Conservation (phyloP, 2,113 vertebrate species). For the Chrysemys picta region DNA sequence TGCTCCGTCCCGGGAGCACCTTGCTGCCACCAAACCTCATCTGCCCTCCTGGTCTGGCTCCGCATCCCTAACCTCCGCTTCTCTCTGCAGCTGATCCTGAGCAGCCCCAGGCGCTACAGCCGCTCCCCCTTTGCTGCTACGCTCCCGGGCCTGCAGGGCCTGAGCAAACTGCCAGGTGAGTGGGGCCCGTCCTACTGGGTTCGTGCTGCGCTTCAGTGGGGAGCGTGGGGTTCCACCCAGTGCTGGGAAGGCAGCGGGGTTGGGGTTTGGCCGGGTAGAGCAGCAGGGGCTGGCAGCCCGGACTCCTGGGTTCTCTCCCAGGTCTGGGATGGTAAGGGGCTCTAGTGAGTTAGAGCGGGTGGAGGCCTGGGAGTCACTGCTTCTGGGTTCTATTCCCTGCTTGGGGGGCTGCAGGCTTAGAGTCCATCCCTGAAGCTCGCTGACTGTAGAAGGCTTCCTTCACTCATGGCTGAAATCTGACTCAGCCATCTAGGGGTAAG, state of each 20-base stretch:
- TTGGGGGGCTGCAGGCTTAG: too few species aligned
- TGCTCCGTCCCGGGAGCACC: not conserved
- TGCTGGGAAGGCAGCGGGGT: not conserved
- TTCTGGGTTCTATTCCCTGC: not conserved
- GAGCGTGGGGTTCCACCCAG: not conserved
- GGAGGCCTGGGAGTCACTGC: not conserved
- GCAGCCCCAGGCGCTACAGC: slow-evolving; percentile 78
- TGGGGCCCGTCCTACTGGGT: not conserved
- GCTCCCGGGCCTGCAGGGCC: slow-evolving; percentile 77
- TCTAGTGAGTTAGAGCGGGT: not conserved
- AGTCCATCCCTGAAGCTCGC: too few species aligned
- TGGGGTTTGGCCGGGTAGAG: not conserved
- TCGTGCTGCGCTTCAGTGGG: not conserved
- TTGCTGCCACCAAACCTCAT: not conserved
- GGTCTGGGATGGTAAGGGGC: not conserved
- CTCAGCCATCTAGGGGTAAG: too few species aligned
- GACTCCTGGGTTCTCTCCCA: not conserved
- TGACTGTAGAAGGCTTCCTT: too few species aligned
- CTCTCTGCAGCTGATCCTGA: slow-evolving; percentile 17
- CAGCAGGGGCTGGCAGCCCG: not conserved
- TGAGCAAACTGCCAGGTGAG: slow-evolving; percentile 78
- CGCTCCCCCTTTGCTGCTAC: slow-evolving; percentile 77
- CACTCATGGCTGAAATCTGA: too few species aligned
- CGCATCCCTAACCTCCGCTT: not conserved
- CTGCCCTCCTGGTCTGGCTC: not conserved